Base-by-base conservation (phyloP, 2,888 invertebrate genomes). In the Leptopterna dolabrata region DNA sequence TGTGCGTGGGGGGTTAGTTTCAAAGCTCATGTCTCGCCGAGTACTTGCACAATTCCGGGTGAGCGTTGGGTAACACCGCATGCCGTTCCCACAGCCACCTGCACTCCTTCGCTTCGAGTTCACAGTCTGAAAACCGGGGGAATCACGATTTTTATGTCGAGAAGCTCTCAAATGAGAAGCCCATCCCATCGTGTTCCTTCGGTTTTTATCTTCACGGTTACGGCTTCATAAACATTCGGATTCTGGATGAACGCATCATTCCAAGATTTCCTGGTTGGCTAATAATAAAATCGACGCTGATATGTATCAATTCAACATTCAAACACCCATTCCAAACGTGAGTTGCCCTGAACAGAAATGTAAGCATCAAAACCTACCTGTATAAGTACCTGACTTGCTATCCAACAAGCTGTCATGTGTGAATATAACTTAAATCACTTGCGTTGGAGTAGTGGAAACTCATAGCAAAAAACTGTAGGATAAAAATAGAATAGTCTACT, bases 1-100 rank as follows among this genome's bases (percentile, higher is more conserved):
- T 11, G 63, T 63, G 63, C 63, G 24, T 63, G 63, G 63, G 63
- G 63, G 41, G 36, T 73, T 45, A 76, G 36, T 45, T 45, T 45
- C 19, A 78, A 45, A 78, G 19, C 78, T 78, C 78, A 78, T 78
- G 78, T 14, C 45, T 78, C 78, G n/a, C 78, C 78, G 27, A 45
- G 11, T 19, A 16, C 78, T 78, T 78, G 78, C 78, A 78, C 78
- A 78, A 78, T 78, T 45, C 78, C 78, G 45, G 41, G 24, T 43
- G 78, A 45, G 78, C 19, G 78, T 78, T 78, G 45, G 24, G 78
- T 45, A 78, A 78, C 24, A 1, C 78, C 78, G 41, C 78, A 78
- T 78, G 78, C 78, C 78, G 45, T 78, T 78, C 78, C 45, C 78
- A 76, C 76, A 78, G 78, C 78, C 78, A 78, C 78, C 78, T 78